Percentiles rank a stretch among this genome's conserved stretches.
Conservation (phyloP, 2,888 invertebrate species). For the Rhagonycha fulva region DNA sequence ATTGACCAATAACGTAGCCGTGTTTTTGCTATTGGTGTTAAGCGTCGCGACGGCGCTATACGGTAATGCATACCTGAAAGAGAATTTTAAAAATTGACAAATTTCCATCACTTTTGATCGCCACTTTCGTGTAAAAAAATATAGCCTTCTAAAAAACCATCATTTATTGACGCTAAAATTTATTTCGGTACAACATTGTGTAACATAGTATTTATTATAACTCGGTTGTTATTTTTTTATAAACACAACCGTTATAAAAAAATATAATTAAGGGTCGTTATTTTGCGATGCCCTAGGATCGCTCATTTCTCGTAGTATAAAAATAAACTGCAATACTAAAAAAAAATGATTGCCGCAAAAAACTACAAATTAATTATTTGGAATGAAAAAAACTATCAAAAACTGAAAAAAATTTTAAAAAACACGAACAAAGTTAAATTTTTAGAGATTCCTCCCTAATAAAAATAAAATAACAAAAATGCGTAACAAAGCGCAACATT, state of each 20-base stretch:
- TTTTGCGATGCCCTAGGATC: constrained; percentile 27
- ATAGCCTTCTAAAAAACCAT: constrained; percentile 43
- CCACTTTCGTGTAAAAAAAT: constrained; percentile 16
- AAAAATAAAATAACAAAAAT: constrained; percentile 31
- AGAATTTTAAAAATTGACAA: background rate
- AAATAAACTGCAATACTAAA: constrained; percentile 43
- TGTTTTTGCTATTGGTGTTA: constrained; percentile 48
- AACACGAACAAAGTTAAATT: constrained; percentile 30
- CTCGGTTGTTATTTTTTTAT: constrained; percentile 37
- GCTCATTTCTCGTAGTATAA: constrained; percentile 45
- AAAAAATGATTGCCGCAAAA: constrained; percentile 39
- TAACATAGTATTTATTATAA: constrained; percentile 49
- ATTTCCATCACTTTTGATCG: background rate
- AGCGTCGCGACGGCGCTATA: constrained; percentile 51
- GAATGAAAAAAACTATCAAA: constrained; percentile 31
- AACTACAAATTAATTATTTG: constrained; percentile 17
- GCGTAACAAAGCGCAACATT: constrained; percentile 28
- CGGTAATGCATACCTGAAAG: constrained; percentile 39
- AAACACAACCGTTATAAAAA: constrained; percentile 47
- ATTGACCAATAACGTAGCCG: constrained; percentile 37
- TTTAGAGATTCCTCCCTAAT: constrained; percentile 34
- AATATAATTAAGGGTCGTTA: constrained; percentile 34
- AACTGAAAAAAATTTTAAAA: constrained; percentile 34
- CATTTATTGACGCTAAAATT: constrained; percentile 49
- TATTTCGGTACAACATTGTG: constrained; percentile 49